phyloP scores from a whole-genome alignment of 92 coral and sea anemone species.

The Porites evermanni region DNA sequence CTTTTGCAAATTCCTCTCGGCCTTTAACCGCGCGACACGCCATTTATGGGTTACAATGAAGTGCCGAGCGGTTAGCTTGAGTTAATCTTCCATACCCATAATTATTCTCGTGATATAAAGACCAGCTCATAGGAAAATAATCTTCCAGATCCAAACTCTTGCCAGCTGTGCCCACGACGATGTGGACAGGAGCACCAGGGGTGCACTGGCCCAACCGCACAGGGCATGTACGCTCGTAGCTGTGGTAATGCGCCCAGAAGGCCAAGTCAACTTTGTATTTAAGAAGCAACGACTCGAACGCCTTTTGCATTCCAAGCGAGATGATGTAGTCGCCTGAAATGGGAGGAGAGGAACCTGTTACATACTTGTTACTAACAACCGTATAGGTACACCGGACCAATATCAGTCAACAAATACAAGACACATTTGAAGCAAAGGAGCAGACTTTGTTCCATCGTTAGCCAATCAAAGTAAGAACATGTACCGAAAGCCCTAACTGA shows the following conservation, averaged over 20 bases:
- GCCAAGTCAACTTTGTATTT: conserved; percentile 90
- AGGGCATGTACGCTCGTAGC: conserved; percentile 96
- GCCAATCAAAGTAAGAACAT: no score
- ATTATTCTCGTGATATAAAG: conserved; percentile 78
- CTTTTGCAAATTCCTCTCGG: no score
- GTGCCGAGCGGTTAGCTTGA: conserved; percentile 71
- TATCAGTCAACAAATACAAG: no score
- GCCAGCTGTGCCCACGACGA: conserved; percentile 96
- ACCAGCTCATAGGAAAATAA: conserved; percentile 87
- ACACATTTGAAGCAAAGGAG: no score
- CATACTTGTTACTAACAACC: no score
- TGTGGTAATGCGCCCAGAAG: conserved; percentile 98
- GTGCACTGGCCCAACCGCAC: conserved; percentile 70
- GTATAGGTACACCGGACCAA: no score
- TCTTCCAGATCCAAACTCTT: conserved; percentile 64
- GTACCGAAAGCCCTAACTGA: no score
- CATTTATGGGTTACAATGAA: conserved; percentile 49
- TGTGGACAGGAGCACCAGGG: conserved; percentile 82
- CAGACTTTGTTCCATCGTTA: no score
- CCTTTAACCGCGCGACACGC: no score
- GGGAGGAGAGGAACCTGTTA: background rate
- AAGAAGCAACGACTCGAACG: conserved; percentile 80
- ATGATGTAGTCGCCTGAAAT: conserved; percentile 82
- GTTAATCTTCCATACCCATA: conserved; percentile 94
- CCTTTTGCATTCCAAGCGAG: conserved; percentile 80